Evolutionary conservation across 1,140 invertebrate genomes (phyloP), one percentile per base, ranked within the genome.

Genomic region (Achatina immaculata): DNA sequence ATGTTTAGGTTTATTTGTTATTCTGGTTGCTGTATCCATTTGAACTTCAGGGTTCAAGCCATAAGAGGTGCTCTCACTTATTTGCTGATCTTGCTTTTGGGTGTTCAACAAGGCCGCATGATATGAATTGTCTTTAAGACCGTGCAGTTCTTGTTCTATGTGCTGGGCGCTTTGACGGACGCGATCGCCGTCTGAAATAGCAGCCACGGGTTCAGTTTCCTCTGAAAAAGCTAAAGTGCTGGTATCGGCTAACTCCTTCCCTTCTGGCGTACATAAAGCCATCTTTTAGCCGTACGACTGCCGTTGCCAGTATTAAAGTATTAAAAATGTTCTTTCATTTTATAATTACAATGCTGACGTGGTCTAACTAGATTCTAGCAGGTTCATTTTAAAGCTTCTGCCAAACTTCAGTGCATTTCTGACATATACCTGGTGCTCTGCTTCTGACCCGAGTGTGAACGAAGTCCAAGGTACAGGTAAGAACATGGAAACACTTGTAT

Each of bases 161-260:
- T n/a, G 2, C 6, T n/a, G 28, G 38, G 9, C 9, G 31, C 21
- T 43, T 42, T 71, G 19, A 24, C 31, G 6, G 9, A 21, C 36
- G 6, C 40, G 7, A 7, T 24, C 68, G 42, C 36, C 19, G 68
- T 65, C 42, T 77, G 72, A 19, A 55, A 69, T 16, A 69, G 38
- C 2, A 77, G 77, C 21, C 76, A 73, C 36, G 83, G 81, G 4
- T 48, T 68, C 0, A 84, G 28, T 19, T 62, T 48, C 42, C 48
- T 65, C 14, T 34, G 74, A 74, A 80, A 86, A 86, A 45, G 71
- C 73, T 28, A 69, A 48, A 16, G 36, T 45, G 16, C 84, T 83
- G 42, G 76, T 68, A 24, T 86, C 85, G 19, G 83, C 83, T 1
- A 86, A 81, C 48, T 85, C 84, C 21, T 85, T 81, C 21, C 78